phyloP scores from a whole-genome alignment of 2,797 vertebrate genomes.

The Selene dorsalis region DNA sequence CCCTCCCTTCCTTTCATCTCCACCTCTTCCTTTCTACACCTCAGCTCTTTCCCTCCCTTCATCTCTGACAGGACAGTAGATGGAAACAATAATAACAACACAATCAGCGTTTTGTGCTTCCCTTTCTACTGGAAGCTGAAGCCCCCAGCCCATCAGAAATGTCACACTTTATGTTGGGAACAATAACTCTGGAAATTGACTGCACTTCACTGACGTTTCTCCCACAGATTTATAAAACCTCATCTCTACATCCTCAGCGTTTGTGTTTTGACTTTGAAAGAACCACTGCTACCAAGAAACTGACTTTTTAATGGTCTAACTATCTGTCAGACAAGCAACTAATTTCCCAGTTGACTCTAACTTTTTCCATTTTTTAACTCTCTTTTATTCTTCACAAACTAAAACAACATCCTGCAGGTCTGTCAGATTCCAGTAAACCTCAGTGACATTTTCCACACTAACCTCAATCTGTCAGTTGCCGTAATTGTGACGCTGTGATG shows the following conservation, averaged over 20 bases:
- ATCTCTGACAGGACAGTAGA: conserved; percentile 33
- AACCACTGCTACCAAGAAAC: not conserved
- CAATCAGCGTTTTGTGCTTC: conserved; percentile 43
- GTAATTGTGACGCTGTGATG: not conserved
- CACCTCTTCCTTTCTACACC: conserved; percentile 26
- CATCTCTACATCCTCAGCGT: not conserved
- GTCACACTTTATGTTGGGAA: conserved; percentile 41
- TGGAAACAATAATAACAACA: conserved; percentile 36
- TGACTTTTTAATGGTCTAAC: conserved; percentile 23
- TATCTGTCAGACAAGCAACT: not conserved
- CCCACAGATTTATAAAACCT: conserved; percentile 34
- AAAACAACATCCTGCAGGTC: conserved; percentile 8
- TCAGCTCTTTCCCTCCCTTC: conserved; percentile 21
- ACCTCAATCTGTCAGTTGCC: conserved; percentile 18
- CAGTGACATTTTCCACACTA: not conserved
- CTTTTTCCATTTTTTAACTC: no score
- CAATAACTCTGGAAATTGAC: conserved; percentile 41
- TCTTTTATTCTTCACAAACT: not conserved
- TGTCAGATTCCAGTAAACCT: conserved; percentile 16
- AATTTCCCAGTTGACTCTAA: not conserved
- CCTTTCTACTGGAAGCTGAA: conserved; percentile 3
- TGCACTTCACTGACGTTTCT: conserved; percentile 13
- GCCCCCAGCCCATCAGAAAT: conserved; percentile 41
- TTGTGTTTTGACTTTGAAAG: conserved; percentile 12
- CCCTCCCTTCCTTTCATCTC: conserved; percentile 16